Base-by-base conservation (phyloP, 2,113 vertebrate genomes). In the Callaeas wilsoni region DNA sequence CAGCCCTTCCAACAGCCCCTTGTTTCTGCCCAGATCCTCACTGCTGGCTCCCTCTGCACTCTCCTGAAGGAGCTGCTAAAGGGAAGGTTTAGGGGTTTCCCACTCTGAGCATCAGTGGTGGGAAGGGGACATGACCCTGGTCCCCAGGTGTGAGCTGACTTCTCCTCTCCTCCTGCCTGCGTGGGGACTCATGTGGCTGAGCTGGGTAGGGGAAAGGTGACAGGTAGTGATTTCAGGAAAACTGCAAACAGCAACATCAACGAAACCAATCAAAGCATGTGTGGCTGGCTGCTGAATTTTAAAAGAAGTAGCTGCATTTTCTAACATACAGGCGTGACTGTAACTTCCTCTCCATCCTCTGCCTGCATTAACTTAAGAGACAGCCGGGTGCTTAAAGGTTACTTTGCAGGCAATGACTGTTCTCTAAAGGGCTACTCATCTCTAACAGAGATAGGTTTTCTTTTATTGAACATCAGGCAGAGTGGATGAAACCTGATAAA, bases 391-490 rank as follows among this genome's bases (percentile, higher is more conserved):
- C 85, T 97, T 93, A 96, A 80, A 96, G 96, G 94, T 95, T 93
- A 91, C 81, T 94, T 96, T 94, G 84, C 85, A 89, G 75, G 94
- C 80, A 89, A 96, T 93, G 94, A 69, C 89, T 95, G 79, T 47
- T 89, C 94, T 95, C 75, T 93, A 85, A 94, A 94, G 60, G 94
- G 73, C 94, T 95, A 71, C 93, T 97, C 90, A 82, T 92, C 91
- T 91, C 93, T 94, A 91, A 93, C 88, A 93, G 87, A 90, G 94
- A 73, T 91, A 95, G 84, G 73, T 93, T 94, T 96, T 91, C 94
- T 95, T 97, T 96, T 95, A 92, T 94, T 95, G 93, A 97, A 97
- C 84, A 87, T 94, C 87, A 96, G 93, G 57, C 89, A 87, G 92
- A 95, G 85, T 94, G 87, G 68, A 74, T 97, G 88, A 94, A 96